Percentiles rank a stretch among this genome's conserved stretches.
These are phyloP conservation scores for Martes flavigula DNA, from an alignment of 2,797 vertebrate genomes.

Conservation along the genomic window DNA sequence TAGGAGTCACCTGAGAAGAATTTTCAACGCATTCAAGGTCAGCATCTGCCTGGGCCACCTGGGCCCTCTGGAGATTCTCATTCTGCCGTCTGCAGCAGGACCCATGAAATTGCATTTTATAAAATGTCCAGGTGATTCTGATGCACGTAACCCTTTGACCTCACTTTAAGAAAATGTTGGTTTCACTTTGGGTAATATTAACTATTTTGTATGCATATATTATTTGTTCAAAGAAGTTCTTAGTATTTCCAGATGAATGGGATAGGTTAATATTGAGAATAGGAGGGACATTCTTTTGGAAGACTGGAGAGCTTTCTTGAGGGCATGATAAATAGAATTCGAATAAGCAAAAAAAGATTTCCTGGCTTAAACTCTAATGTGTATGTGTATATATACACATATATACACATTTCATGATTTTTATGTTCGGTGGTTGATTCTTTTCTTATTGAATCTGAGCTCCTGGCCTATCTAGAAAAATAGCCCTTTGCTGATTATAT, in stretches of 20 bases:
- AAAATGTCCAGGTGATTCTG: neutral
- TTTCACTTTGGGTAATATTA: neutral
- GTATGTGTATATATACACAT: neutral
- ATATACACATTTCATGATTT: neutral
- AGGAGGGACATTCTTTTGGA: neutral
- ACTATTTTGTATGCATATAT: neutral
- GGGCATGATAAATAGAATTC: neutral
- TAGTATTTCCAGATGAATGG: neutral
- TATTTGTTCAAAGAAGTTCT: constrained; percentile 7
- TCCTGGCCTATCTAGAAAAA: neutral
- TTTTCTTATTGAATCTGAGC: neutral
- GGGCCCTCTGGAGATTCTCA: neutral
- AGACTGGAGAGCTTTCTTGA: neutral
- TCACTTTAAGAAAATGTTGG: neutral
- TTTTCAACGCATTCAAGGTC: neutral
- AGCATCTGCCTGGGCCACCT: neutral
- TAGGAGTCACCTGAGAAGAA: neutral
- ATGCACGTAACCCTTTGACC: neutral
- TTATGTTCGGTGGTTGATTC: neutral
- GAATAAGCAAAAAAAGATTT: neutral
- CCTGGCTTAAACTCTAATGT: neutral
- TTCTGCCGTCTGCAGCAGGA: neutral
- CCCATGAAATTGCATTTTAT: neutral
- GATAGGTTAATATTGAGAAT: neutral
- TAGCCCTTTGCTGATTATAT: neutral